phyloP scores from a whole-genome alignment of 2,113 vertebrate genomes.

The Chiloscyllium plagiosum region DNA sequence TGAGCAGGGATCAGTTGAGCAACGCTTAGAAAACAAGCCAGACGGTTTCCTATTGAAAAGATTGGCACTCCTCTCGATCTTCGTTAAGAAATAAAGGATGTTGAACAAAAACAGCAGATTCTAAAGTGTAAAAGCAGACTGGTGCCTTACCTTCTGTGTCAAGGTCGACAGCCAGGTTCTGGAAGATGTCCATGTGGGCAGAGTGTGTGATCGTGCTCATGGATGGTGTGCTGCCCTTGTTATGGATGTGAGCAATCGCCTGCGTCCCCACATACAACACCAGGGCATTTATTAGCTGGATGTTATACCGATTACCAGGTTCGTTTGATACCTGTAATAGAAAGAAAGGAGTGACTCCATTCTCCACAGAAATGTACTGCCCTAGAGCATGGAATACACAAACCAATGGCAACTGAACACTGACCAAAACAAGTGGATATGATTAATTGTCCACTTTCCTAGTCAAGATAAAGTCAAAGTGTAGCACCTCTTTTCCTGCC shows the following conservation, averaged over 20 bases:
- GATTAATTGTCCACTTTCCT: not conserved
- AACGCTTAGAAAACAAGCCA: not conserved
- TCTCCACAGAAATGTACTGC: not conserved
- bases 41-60: not conserved
- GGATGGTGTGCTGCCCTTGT: slow-evolving; percentile 96
- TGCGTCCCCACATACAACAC: slow-evolving; percentile 97
- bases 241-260: slow-evolving; percentile 97
- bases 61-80: not conserved
- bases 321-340: slow-evolving; percentile 84
- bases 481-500: no score
- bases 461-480: not conserved
- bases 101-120: no score
- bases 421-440: not conserved
- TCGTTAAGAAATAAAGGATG: not conserved
- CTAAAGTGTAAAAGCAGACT: not conserved
- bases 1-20: not conserved
- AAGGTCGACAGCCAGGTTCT: slow-evolving; percentile 94
- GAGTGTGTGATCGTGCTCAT: slow-evolving; percentile 99
- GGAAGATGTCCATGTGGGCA: slow-evolving; percentile 99
- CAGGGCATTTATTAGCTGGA: slow-evolving; percentile 95
- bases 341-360: not conserved
- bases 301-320: slow-evolving; percentile 97
- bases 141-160: slow-evolving; percentile 84
- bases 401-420: not conserved
- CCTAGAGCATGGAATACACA: not conserved